A percentile compares a stretch with the other conserved stretches of the same genome.
phyloP scores from a whole-genome alignment of 2,888 invertebrate genomes.

The Oligia latruncula region DNA sequence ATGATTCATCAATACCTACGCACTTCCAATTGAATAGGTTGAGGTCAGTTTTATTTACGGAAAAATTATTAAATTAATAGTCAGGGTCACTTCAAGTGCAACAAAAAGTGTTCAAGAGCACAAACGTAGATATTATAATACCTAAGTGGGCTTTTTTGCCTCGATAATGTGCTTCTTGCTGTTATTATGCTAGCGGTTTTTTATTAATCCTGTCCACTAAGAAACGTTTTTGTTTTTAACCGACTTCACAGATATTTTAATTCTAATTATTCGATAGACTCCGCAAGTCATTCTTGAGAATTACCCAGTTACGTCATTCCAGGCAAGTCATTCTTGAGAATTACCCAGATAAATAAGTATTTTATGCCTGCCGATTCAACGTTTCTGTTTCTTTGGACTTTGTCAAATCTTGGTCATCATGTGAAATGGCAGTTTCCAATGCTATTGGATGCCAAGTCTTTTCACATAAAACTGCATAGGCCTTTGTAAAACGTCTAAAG shows the following conservation, averaged over 20 bases:
- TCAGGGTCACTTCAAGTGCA: slow-evolving; percentile 5
- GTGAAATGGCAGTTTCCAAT: background rate
- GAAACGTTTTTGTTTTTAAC: background rate
- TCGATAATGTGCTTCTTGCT: slow-evolving; percentile 8
- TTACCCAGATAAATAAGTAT: no score
- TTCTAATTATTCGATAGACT: background rate
- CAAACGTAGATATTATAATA: background rate
- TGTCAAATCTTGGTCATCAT: no score
- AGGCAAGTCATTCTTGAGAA: slow-evolving; percentile 2
- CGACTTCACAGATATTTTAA: no score
- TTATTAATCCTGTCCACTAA: background rate
- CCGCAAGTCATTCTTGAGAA: slow-evolving; percentile 3
- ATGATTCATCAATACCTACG: background rate
- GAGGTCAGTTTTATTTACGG: slow-evolving; percentile 33
- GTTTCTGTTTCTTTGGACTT: background rate
- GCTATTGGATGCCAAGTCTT: background rate
- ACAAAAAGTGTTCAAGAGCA: slow-evolving; percentile 4
- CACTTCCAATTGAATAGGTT: slow-evolving; percentile 15
- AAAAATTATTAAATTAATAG: slow-evolving; percentile 9
- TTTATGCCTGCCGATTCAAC: background rate
- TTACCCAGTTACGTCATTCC: no score
- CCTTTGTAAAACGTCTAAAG: background rate
- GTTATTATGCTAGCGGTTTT: background rate
- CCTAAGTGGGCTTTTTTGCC: background rate
- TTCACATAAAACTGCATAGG: background rate